Evolutionary conservation across 2,797 vertebrate species (phyloP).

Genomic region (Phoxinus dragarum): DNA sequence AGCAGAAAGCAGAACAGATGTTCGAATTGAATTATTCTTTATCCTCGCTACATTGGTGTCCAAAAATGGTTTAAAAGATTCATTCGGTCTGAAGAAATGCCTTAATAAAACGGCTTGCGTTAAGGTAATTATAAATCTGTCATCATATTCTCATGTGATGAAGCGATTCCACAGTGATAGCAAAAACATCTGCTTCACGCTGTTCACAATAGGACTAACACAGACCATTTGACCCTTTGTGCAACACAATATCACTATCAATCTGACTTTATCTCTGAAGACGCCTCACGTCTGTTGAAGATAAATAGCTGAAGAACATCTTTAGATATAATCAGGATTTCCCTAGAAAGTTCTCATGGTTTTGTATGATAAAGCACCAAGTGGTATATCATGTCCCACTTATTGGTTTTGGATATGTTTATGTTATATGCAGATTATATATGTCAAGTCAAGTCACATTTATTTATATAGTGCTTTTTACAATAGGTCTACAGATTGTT

Average conservation of each 20-base stretch:
- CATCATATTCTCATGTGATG: conserved; percentile 29
- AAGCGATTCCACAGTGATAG: conserved; percentile 23
- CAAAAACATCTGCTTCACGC: conserved; percentile 41
- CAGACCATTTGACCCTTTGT: not conserved
- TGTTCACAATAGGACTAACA: conserved; percentile 29
- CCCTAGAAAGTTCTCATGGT: conserved; percentile 14
- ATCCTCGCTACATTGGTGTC: conserved; percentile 17
- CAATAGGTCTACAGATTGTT: no score
- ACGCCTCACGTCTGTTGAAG: conserved; percentile 10
- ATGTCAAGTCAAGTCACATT: no score
- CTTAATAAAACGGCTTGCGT: conserved; percentile 18
- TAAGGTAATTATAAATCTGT: conserved; percentile 51
- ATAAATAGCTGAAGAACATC: conserved; percentile 16
- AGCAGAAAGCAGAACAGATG: conserved; percentile 42
- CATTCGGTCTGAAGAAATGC: conserved; percentile 29
- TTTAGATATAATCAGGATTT: conserved; percentile 36
- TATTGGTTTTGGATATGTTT: conserved; percentile 5
- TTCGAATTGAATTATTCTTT: conserved; percentile 21
- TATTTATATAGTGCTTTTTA: no score
- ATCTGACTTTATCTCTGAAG: conserved; percentile 40
- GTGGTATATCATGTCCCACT: not conserved
- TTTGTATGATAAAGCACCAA: not conserved
- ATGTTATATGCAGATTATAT: not conserved
- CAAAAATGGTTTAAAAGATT: conserved; percentile 41
- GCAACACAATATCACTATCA: conserved; percentile 41